phyloP scores from a whole-genome alignment of 2,113 vertebrate genomes.

The Gobius niger region DNA sequence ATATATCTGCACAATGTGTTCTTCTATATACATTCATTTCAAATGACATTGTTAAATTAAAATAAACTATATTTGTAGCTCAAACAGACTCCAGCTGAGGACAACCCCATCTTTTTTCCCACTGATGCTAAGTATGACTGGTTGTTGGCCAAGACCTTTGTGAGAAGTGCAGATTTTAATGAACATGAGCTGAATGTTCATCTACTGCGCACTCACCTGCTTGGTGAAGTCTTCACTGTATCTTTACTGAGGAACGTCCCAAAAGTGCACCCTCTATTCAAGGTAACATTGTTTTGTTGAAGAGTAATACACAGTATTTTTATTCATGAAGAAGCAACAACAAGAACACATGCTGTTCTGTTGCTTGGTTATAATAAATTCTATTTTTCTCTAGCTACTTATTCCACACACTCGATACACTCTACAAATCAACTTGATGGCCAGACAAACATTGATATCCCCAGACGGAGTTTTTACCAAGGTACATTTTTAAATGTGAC shows the following conservation, averaged over 20 bases:
- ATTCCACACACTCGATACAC: conserved; percentile 66
- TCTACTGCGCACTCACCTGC: conserved; percentile 76
- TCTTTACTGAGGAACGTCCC: conserved; percentile 76
- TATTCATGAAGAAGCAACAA: not conserved
- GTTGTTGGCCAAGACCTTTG: conserved; percentile 78
- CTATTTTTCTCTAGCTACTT: conserved; percentile 52
- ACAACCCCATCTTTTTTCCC: conserved; percentile 76
- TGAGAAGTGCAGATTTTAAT: conserved; percentile 74
- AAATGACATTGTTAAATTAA: not conserved
- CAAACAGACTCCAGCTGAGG: conserved; percentile 55
- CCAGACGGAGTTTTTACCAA: conserved; percentile 34
- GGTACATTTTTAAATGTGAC: conserved; percentile 26
- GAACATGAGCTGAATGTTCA: conserved; percentile 73
- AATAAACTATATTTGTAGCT: conserved; percentile 31
- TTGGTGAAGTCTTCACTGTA: conserved; percentile 77
- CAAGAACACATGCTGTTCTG: not conserved
- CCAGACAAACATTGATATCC: conserved; percentile 48
- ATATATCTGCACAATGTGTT: not conserved
- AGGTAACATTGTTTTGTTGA: conserved; percentile 53
- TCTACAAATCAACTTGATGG: conserved; percentile 64
- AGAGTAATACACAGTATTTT: not conserved
- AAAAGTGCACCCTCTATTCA: conserved; percentile 78
- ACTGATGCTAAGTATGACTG: conserved; percentile 74
- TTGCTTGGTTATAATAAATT: not conserved
- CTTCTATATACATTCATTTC: not conserved